Base-by-base conservation (phyloP, 2,888 invertebrate species). In the Allygus modestus region DNA sequence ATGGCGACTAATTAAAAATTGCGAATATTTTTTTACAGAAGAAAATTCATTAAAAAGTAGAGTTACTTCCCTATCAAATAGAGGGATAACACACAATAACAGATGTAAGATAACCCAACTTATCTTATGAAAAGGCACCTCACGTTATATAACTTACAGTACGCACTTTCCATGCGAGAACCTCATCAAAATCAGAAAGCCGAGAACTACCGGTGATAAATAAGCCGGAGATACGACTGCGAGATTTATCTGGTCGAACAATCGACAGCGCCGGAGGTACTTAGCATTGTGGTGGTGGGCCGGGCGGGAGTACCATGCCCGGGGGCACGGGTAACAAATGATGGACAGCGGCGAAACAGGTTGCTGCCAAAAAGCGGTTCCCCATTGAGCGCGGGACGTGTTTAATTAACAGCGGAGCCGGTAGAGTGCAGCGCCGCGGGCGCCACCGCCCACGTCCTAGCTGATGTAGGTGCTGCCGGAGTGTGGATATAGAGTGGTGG, bases 351-450 rank as follows among this genome's bases (percentile, higher is more conserved):
- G 23, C 41, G 41, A 26, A 77, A 77, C 77, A 77, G 77, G 77
- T 77, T 73, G 73, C 41, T 77, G 77, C 77, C 77, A 51, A 77
- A 77, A 77, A 46, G 77, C 51, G 77, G 77, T 51, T 77, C 9
- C 26, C 77, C 73, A 75, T 75, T 75, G 73, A 75, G 12, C 43
- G 73, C 33, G 11, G 37, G 43, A 77, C 77, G 77, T 46, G 77
- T 77, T 77, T 77, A 77, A 77, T 77, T 77, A 77, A 26, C 77
- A 17, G 73, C 20, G 28, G 51, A 28, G 73, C 51, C 51, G 77
- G 77, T 77, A 77, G 77, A 77, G 77, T n/a, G 51, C 77, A 46
- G 77, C 77, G 9, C 77, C 77, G 46, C 71, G n/a, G 71, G 43
- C 77, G 51, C 33, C 23, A 1, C 17, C 77, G 37, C 77, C 77